phyloP scores from a whole-genome alignment of 2,888 invertebrate genomes.

The Eupithecia centaureata region DNA sequence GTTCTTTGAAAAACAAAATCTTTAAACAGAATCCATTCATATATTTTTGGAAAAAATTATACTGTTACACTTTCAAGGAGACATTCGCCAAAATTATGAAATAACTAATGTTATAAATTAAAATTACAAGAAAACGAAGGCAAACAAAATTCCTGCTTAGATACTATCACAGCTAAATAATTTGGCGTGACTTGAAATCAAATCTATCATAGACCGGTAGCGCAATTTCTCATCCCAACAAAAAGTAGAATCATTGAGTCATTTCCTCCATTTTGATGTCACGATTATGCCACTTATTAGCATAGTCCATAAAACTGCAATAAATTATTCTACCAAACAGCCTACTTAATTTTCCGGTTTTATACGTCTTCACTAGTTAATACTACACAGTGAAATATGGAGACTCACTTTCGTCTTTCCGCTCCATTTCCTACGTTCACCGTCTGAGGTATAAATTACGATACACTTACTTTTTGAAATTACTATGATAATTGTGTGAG shows the following conservation, averaged over 20 bases:
- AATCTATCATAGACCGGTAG: constrained; percentile 18
- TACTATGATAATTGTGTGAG: constrained; percentile 17
- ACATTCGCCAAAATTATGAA: constrained; percentile 6
- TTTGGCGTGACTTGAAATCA: neutral
- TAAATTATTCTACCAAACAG: constrained; percentile 18
- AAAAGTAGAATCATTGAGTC: constrained; percentile 27
- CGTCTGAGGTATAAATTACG: constrained; percentile 31
- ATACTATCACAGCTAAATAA: neutral
- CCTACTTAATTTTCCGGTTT: constrained; percentile 21
- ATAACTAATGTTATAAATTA: neutral
- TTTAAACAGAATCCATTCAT: no score
- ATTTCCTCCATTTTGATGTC: constrained; percentile 33
- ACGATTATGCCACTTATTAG: constrained; percentile 30
- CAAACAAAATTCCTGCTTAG: neutral
- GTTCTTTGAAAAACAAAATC: no score
- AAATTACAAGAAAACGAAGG: neutral
- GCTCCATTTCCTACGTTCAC: constrained; percentile 33
- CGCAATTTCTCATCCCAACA: constrained; percentile 15
- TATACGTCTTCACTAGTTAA: constrained; percentile 12
- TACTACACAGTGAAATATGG: constrained; percentile 21
- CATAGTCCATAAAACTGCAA: constrained; percentile 24
- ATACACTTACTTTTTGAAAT: constrained; percentile 17
- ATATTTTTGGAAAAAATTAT: neutral
- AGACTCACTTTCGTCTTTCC: constrained; percentile 35
- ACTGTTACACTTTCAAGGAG: neutral